Percentiles rank a stretch among this genome's conserved stretches.
Evolutionary conservation across 2,797 vertebrate genomes (phyloP).

Genomic region (Eospalax fontanierii): DNA sequence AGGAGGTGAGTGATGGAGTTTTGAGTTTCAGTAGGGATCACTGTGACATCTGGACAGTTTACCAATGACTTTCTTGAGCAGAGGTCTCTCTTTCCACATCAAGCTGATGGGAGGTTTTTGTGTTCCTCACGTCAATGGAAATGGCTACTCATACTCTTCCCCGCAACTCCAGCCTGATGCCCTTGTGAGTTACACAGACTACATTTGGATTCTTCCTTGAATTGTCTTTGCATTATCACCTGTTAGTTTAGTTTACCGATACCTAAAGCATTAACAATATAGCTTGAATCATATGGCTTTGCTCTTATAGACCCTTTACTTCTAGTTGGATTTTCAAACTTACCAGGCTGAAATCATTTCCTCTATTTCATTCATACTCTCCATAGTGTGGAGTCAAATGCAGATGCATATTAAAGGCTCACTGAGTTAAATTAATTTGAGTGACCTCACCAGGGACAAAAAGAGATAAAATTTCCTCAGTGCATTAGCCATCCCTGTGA

Average conservation of each 20-base stretch:
- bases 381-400: neutral
- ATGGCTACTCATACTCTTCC: neutral
- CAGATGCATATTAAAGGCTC: neutral
- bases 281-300: neutral
- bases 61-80: neutral
- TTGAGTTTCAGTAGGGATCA: constrained; percentile 31
- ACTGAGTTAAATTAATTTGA: neutral
- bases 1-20: neutral
- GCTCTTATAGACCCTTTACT: neutral
- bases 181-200: too few species aligned
- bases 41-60: neutral
- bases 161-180: neutral
- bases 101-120: neutral
- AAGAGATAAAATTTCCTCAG: neutral
- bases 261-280: neutral
- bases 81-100: neutral
- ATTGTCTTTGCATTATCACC: neutral
- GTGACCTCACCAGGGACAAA: neutral
- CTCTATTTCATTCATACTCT: neutral
- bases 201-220: neutral
- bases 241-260: constrained; percentile 12
- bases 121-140: neutral
- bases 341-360: neutral
- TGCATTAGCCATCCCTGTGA: neutral
- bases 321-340: constrained; percentile 49